phyloP scores from a whole-genome alignment of 2,888 invertebrate genomes.

The Horisme vitalbata region DNA sequence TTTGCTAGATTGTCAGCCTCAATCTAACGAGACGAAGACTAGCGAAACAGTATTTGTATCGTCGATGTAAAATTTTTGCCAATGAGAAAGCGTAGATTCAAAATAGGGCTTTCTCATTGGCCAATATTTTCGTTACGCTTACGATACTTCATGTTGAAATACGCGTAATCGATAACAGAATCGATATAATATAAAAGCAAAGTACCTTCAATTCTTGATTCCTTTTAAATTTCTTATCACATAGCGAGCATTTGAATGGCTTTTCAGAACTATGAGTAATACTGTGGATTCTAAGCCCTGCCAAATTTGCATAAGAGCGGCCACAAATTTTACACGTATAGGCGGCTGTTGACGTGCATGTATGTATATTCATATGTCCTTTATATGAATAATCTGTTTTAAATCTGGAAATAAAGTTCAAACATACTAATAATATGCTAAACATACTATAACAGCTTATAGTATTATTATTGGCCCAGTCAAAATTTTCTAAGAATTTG shows the following conservation, averaged over 20 bases:
- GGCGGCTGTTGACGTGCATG: slow-evolving; percentile 43
- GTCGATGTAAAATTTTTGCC: too few species aligned
- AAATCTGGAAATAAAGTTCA: slow-evolving; percentile 69
- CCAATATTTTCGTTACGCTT: too few species aligned
- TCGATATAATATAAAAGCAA: background rate
- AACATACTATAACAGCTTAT: background rate
- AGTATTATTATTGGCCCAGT: too few species aligned
- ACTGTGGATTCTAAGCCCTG: slow-evolving; percentile 86
- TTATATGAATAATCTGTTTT: slow-evolving; percentile 85
- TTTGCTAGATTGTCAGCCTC: too few species aligned
- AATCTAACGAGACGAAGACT: too few species aligned
- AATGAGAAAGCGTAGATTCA: too few species aligned
- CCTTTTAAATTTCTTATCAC: slow-evolving; percentile 88
- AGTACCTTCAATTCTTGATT: slow-evolving; percentile 88
- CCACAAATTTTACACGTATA: slow-evolving; percentile 85
- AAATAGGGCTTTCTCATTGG: too few species aligned
- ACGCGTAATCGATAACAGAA: too few species aligned
- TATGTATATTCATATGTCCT: slow-evolving; percentile 81
- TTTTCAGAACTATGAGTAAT: slow-evolving; percentile 87
- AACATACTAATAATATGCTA: background rate
- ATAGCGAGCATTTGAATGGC: slow-evolving; percentile 86
- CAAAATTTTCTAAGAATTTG: too few species aligned
- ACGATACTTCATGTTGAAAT: too few species aligned
- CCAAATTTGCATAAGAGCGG: slow-evolving; percentile 86
- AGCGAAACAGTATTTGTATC: too few species aligned